Percentiles rank a stretch among this genome's conserved stretches.
Conservation (phyloP, 2,113 vertebrate genomes). For the Poecile atricapillus region DNA sequence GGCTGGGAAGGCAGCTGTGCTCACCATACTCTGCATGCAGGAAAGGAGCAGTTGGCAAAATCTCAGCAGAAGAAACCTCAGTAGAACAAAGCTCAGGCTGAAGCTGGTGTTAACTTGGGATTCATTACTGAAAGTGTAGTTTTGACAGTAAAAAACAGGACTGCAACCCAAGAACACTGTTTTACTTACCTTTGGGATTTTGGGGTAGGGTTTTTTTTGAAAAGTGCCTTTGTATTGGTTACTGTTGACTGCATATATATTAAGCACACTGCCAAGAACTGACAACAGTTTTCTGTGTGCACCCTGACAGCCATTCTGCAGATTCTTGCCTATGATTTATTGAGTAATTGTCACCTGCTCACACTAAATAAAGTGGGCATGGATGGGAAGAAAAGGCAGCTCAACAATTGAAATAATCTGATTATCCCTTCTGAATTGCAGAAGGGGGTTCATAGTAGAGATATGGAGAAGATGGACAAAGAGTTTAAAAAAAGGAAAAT, state of each 20-base stretch:
- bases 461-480: neutral
- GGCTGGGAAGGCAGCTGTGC: neutral
- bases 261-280: neutral
- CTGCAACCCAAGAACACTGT: neutral
- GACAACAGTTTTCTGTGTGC: neutral
- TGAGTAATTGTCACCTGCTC: neutral
- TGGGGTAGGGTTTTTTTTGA: neutral
- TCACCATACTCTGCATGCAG: neutral
- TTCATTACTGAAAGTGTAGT: neutral
- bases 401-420: neutral
- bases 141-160: neutral
- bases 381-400: neutral
- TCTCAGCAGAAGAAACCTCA: neutral
- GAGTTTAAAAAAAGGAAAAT: neutral
- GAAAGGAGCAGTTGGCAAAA: neutral
- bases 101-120: neutral
- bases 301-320: neutral
- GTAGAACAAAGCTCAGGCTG: neutral
- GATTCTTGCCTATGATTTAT: neutral
- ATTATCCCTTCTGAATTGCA: neutral
- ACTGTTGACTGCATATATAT: neutral
- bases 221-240: neutral
- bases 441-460: neutral
- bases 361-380: constrained; percentile 5
- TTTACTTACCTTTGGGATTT: neutral